A percentile compares a stretch with the other conserved stretches of the same genome.
phyloP scores from a whole-genome alignment of 2,888 invertebrate genomes.

The Lottia scabra region DNA sequence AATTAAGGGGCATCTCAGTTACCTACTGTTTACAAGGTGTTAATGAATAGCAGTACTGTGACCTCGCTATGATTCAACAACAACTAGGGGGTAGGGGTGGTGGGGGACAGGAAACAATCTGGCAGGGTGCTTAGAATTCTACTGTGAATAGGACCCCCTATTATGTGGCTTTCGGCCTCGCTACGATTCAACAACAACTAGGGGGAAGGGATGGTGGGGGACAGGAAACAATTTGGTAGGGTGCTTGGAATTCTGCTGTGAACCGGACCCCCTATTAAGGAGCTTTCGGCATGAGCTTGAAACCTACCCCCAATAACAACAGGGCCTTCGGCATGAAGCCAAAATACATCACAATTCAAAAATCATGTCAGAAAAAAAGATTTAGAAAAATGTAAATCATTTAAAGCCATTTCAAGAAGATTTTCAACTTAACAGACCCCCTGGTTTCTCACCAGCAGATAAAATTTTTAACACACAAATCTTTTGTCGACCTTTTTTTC shows the following conservation, averaged over 20 bases:
- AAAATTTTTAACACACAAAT: no score
- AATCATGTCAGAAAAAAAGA: no score
- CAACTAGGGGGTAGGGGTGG: slow-evolving; percentile 91
- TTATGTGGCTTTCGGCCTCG: no score
- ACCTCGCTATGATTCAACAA: slow-evolving; percentile 87
- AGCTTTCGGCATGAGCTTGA: no score
- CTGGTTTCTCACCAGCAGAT: no score
- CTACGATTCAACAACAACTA: slow-evolving; percentile 87
- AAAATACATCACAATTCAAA: no score
- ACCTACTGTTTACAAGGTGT: neutral
- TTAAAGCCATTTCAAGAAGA: no score
- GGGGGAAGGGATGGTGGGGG: slow-evolving; percentile 92
- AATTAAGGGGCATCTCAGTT: neutral
- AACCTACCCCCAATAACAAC: neutral
- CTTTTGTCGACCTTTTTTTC: no score
- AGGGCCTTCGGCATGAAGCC: no score
- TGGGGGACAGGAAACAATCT: slow-evolving; percentile 79
- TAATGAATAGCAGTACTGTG: slow-evolving; percentile 47
- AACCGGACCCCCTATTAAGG: neutral
- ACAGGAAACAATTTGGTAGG: slow-evolving; percentile 79
- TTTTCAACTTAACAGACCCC: no score
- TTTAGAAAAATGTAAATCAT: no score
- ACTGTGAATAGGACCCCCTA: neutral
- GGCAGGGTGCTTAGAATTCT: slow-evolving; percentile 81
- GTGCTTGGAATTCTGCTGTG: slow-evolving; percentile 75